Evolutionary conservation across 2,888 invertebrate species (phyloP).

Genomic region (Lithosia quadra): DNA sequence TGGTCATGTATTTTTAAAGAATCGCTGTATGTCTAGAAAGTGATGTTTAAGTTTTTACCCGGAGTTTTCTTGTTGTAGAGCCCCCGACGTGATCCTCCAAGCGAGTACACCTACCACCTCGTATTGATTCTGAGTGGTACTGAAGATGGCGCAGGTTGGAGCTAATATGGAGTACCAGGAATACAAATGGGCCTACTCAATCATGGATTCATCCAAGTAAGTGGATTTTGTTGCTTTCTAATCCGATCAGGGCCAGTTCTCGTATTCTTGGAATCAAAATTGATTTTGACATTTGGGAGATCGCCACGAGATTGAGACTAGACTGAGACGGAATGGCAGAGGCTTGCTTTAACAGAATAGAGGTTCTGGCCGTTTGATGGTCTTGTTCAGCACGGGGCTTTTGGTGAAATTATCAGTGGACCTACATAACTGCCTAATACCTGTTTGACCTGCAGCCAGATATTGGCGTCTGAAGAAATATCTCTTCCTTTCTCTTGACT

Average conservation of each 20-base stretch:
- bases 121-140: constrained; percentile 38
- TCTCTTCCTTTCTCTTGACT: too few species aligned
- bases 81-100: constrained; percentile 42
- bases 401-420: not conserved
- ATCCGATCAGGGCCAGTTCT: not conserved
- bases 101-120: constrained; percentile 32
- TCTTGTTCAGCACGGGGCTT: not conserved
- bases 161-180: constrained; percentile 88
- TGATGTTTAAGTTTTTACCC: constrained; percentile 12
- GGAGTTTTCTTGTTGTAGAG: constrained; percentile 48
- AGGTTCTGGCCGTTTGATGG: too few species aligned
- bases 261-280: too few species aligned
- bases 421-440: not conserved
- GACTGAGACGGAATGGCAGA: too few species aligned
- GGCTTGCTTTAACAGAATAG: too few species aligned
- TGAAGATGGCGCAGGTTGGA: constrained; percentile 82
- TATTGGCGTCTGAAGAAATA: too few species aligned
- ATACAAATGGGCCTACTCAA: constrained; percentile 96
- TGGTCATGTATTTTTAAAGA: constrained; percentile 12
- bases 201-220: constrained; percentile 97
- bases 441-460: too few species aligned
- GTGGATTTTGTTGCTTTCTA: constrained; percentile 25
- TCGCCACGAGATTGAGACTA: too few species aligned
- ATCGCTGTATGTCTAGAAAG: not conserved
- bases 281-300: too few species aligned